phyloP scores from a whole-genome alignment of 1,140 invertebrate species.

The Brachionus calyciflorus region DNA sequence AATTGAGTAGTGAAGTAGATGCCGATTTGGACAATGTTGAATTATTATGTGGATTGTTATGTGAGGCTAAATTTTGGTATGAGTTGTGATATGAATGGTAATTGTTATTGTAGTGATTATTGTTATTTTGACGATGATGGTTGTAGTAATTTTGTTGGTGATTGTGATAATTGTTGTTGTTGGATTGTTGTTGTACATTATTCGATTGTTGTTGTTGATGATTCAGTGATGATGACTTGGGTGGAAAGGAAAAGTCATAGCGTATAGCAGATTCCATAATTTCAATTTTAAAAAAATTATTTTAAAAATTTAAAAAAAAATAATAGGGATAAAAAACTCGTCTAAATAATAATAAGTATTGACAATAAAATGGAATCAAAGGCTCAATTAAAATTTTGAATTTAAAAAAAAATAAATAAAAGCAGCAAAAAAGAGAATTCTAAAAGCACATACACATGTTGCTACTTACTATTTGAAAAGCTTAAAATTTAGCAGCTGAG shows the following conservation, averaged over 20 bases:
- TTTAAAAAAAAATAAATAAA: too few species aligned
- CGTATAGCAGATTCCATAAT: conserved; percentile 45
- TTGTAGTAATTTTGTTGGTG: neutral
- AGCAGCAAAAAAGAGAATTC: too few species aligned
- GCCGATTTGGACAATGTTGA: conserved; percentile 21
- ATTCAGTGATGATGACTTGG: conserved; percentile 26
- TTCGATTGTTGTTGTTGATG: neutral
- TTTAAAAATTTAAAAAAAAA: too few species aligned
- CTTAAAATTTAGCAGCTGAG: too few species aligned
- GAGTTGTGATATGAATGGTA: conserved; percentile 18
- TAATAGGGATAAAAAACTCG: too few species aligned
- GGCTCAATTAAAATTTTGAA: too few species aligned
- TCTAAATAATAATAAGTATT: too few species aligned
- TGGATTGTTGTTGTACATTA: neutral
- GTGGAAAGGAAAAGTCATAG: conserved; percentile 46
- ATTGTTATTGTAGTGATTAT: neutral
- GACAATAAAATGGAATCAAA: too few species aligned
- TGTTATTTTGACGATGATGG: too few species aligned
- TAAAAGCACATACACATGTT: too few species aligned
- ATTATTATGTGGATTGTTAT: neutral
- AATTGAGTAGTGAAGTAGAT: conserved; percentile 14
- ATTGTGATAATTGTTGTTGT: neutral
- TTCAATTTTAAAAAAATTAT: too few species aligned
- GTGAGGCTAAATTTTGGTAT: conserved; percentile 14
- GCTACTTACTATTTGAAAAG: too few species aligned